phyloP scores from a whole-genome alignment of 2,113 vertebrate species.

The Leiothrix lutea region DNA sequence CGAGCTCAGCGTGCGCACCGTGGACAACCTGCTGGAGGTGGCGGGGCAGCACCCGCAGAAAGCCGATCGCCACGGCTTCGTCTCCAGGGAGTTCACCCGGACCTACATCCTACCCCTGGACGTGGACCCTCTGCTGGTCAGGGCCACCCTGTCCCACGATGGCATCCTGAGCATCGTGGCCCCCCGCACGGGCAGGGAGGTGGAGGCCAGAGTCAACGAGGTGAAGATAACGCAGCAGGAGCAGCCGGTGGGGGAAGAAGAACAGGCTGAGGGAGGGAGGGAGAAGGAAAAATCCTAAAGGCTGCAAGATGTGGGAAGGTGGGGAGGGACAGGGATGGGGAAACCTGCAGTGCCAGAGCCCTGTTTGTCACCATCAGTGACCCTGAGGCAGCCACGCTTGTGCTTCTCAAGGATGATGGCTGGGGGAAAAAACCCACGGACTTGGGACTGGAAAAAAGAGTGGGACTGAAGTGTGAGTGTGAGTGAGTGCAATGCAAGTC shows the following conservation, averaged over 20 bases:
- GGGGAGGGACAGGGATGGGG: neutral
- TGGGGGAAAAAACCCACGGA: neutral
- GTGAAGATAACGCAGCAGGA: conserved; percentile 73
- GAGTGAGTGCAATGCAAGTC: neutral
- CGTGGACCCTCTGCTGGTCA: conserved; percentile 80
- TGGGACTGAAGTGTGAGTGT: neutral
- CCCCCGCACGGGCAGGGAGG: conserved; percentile 71
- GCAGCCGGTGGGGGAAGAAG: conserved; percentile 7
- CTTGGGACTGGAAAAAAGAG: neutral
- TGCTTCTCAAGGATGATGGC: neutral
- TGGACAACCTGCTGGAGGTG: conserved; percentile 89
- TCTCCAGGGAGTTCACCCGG: conserved; percentile 84
- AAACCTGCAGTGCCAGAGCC: neutral
- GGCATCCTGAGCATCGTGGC: conserved; percentile 83
- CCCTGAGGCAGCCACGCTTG: neutral
- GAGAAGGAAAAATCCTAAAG: conserved; percentile 47
- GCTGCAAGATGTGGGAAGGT: neutral
- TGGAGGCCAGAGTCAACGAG: conserved; percentile 73
- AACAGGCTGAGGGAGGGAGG: neutral
- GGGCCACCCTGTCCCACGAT: conserved; percentile 80
- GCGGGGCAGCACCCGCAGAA: conserved; percentile 80
- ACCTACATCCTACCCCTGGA: conserved; percentile 86
- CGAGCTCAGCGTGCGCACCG: conserved; percentile 81
- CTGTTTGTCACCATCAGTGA: neutral
- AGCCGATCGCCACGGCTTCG: conserved; percentile 82